These are phyloP conservation scores for Mermis nigrescens DNA, from an alignment of 2,888 invertebrate genomes.

Conservation along the genomic window DNA sequence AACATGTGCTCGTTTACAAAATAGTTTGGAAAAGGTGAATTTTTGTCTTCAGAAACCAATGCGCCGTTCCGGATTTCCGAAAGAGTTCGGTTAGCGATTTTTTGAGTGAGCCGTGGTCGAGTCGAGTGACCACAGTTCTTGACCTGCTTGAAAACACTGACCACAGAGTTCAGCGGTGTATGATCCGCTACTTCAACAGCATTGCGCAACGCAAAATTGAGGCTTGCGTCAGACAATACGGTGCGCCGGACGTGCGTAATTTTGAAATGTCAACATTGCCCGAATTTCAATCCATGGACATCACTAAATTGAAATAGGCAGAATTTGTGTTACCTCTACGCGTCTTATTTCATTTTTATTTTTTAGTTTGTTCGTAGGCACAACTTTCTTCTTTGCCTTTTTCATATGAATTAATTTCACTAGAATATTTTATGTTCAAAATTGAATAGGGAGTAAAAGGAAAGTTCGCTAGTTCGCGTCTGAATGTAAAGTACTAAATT, in stretches of 20 bases:
- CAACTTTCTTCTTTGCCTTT: no score
- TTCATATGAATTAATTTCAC: no score
- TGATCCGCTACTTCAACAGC: not conserved
- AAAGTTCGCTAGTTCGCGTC: no score
- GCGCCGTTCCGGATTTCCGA: not conserved
- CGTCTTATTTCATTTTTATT: no score
- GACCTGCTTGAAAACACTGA: not conserved
- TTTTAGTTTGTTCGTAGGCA: no score
- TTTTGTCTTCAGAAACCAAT: not conserved
- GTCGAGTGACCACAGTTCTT: not conserved
- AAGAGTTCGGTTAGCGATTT: not conserved
- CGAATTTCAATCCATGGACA: not conserved
- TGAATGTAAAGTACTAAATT: no score
- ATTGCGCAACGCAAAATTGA: not conserved
- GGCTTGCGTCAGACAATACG: not conserved
- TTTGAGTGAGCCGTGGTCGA: not conserved
- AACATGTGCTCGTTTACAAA: no score
- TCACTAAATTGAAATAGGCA: not conserved
- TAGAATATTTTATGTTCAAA: no score
- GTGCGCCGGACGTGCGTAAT: not conserved
- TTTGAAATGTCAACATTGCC: not conserved
- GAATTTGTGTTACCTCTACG: no score
- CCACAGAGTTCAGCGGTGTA: not conserved
- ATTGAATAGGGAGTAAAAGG: no score
- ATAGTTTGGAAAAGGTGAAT: no score